Evolutionary conservation across 1,140 invertebrate species (phyloP).

Genomic region (Halyomorpha halys): DNA sequence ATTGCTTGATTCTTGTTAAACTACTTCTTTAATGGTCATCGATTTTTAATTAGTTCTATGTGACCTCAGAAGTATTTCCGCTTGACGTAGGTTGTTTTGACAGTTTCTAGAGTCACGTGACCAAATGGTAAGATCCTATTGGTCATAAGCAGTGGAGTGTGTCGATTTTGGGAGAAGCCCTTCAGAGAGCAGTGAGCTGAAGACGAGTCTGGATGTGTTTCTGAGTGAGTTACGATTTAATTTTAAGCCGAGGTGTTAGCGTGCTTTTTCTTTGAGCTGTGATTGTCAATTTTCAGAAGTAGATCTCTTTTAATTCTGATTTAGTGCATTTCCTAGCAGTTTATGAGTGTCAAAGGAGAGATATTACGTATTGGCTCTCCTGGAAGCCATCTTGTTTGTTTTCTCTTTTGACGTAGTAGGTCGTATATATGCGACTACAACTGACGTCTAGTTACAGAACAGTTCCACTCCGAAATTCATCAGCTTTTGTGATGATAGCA

Average conservation of each 20-base stretch:
- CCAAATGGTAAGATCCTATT: slow-evolving; percentile 1
- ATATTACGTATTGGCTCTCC: not conserved
- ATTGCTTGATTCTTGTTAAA: not conserved
- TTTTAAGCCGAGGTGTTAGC: slow-evolving; percentile 7
- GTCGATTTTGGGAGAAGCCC: slow-evolving; percentile 2
- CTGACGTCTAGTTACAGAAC: not conserved
- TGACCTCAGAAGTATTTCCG: not conserved
- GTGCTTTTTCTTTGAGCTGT: slow-evolving; percentile 2
- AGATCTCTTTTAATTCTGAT: too few species aligned
- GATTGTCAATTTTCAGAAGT: too few species aligned
- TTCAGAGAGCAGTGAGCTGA: not conserved
- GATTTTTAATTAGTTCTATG: not conserved
- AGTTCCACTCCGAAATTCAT: not conserved
- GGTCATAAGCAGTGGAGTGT: not conserved
- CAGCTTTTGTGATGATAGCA: not conserved
- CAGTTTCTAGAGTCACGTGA: slow-evolving; percentile 12
- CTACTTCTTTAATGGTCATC: not conserved
- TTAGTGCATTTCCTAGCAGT: too few species aligned
- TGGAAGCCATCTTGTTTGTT: slow-evolving; percentile 18
- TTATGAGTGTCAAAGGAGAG: not conserved
- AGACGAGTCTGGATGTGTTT: not conserved
- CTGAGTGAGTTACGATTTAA: not conserved
- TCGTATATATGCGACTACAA: slow-evolving; percentile 13
- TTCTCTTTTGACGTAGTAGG: slow-evolving; percentile 15
- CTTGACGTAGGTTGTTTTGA: slow-evolving; percentile 17